Base-by-base conservation (phyloP, 2,797 vertebrate species). In the Bradypodion ventrale region DNA sequence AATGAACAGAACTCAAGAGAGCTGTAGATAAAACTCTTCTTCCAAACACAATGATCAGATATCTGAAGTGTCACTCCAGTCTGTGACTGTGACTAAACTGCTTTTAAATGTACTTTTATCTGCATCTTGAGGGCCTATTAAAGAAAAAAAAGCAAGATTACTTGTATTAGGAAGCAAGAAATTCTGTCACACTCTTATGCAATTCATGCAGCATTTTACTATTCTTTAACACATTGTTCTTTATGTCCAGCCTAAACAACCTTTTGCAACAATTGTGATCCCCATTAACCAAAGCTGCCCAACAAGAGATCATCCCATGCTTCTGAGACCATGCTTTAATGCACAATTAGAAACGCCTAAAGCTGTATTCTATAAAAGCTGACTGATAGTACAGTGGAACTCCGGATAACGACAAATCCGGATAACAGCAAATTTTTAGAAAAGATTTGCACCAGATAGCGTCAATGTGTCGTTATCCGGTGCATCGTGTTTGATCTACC, bases 11-110 rank as follows among this genome's bases (percentile, higher is more conserved):
- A 77, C 35, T 56, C 59, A 7, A 7, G 35, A 62, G 19, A 40
- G 52, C 0, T 1, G 37, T 5, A 62, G 85, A 84, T 70, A 19
- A 65, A 56, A 37, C 1, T 52, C 73, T 86, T 59, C 4, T 21
- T 42, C 44, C 52, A 60, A 75, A 32, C 0, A 2, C 46, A 72
- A 16, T 3, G 19, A 21, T 90, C 82, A 96, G 0, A 87, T 75
- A 40, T 97, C 97, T 62, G 97, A 97, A 2, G 95, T 96, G 90
- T 98, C 97, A 23, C 97, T 98, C 96, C 97, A 96, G 65, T 98
- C 97, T n/a, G 97, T 97, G 87, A 97, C 94, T 8, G 96, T 97
- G 83, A 96, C 96, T 87, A 97, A 91, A 90, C 96, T 98, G 97
- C 97, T 98, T 94, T 97, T 98, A 91, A 97, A 93, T 0, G 97